Percentiles rank a stretch among this genome's conserved stretches.
Conservation (phyloP, 2,888 invertebrate species). For the Gryllus longicercus region DNA sequence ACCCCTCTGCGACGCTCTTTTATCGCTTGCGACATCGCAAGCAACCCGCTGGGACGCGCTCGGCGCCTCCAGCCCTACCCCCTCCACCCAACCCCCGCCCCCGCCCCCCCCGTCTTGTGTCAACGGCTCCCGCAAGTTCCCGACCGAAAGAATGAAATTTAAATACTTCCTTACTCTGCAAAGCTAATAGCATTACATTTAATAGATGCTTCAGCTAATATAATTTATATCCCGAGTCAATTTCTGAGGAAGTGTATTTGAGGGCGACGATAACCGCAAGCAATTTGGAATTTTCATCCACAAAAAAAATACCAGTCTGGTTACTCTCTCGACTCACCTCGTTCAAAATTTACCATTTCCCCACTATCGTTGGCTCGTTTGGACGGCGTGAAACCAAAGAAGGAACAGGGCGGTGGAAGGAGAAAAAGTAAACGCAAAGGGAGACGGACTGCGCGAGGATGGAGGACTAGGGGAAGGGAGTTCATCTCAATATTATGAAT, state of each 20-base stretch:
- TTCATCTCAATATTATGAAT: slow-evolving; percentile 53
- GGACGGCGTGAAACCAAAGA: slow-evolving; percentile 11
- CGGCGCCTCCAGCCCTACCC: background rate
- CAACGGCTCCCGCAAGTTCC: background rate
- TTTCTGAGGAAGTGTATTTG: slow-evolving; percentile 31
- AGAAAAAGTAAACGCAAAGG: slow-evolving; percentile 21
- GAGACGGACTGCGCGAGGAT: slow-evolving; percentile 19
- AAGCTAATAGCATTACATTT: slow-evolving; percentile 10
- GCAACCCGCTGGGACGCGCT: background rate
- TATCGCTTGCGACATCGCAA: background rate
- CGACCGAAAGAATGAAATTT: background rate
- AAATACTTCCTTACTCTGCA: slow-evolving; percentile 7
- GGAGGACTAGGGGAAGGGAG: slow-evolving; percentile 35
- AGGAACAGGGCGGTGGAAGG: background rate
- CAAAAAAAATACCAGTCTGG: background rate
- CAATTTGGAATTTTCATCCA: slow-evolving; percentile 24
- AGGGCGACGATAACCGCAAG: slow-evolving; percentile 33
- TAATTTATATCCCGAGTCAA: slow-evolving; percentile 37
- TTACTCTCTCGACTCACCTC: background rate
- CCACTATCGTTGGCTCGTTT: background rate
- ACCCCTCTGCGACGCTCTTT: background rate
- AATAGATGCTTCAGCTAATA: slow-evolving; percentile 35
- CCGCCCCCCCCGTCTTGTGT: background rate
- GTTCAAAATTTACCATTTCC: background rate
- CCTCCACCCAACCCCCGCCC: too few species aligned